A percentile compares a stretch with the other conserved stretches of the same genome.
Conservation (phyloP, 2,113 vertebrate genomes). For the Dunckerocampus dactyliophorus region DNA sequence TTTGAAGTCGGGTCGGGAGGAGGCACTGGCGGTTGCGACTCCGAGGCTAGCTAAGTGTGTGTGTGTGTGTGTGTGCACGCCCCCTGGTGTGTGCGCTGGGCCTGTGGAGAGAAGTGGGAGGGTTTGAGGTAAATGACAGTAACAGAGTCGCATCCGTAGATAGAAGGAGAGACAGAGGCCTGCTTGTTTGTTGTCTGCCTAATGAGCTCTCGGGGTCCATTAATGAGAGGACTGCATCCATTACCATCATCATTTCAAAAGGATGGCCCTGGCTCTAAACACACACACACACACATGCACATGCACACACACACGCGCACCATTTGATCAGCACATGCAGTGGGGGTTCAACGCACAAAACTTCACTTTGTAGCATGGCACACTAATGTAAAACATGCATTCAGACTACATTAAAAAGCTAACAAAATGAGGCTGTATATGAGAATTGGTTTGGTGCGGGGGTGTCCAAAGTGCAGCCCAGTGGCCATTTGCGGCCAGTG, state of each 20-base stretch:
- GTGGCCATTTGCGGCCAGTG: too few relatives aligned
- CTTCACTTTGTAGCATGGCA: slow-evolving; percentile 34
- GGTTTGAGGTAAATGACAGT: slow-evolving; percentile 91
- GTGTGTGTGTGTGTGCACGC: slow-evolving; percentile 4
- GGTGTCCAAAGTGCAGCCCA: too few relatives aligned
- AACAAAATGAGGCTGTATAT: too few relatives aligned
- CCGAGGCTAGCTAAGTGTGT: slow-evolving; percentile 13
- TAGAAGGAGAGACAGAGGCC: slow-evolving; percentile 88
- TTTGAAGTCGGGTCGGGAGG: slow-evolving; percentile 57
- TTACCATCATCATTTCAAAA: slow-evolving; percentile 99
- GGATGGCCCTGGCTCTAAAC: slow-evolving; percentile 91
- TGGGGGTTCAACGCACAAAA: slow-evolving; percentile 16
- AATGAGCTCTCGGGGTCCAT: slow-evolving; percentile 99
- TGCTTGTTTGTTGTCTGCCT: slow-evolving; percentile 97
- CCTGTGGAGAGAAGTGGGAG: slow-evolving; percentile 81
- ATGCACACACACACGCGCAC: slow-evolving; percentile 74
- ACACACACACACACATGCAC: slow-evolving; percentile 94
- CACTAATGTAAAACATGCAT: slow-evolving; percentile 8
- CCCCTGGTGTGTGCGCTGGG: slow-evolving; percentile 53
- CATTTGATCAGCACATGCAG: slow-evolving; percentile 8
- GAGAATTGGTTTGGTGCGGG: too few relatives aligned
- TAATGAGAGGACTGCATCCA: slow-evolving; percentile 99
- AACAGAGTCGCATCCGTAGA: slow-evolving; percentile 92
- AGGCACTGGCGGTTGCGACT: slow-evolving; percentile 39
- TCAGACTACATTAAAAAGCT: slow-evolving; percentile 13